phyloP scores from a whole-genome alignment of 2,888 invertebrate species.

The Cremastinae sp. region DNA sequence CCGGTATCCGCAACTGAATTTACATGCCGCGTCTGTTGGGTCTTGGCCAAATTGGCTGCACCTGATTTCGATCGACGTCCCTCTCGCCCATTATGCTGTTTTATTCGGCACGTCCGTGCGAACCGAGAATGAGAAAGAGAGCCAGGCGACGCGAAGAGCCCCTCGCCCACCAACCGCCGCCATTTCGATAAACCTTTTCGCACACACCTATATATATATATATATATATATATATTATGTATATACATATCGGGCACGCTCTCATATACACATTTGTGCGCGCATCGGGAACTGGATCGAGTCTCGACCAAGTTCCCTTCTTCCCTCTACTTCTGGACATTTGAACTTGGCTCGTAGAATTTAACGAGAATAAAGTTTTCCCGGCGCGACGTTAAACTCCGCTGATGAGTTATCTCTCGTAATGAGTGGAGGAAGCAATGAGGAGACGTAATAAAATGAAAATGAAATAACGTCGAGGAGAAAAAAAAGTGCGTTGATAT shows the following conservation, averaged over 20 bases:
- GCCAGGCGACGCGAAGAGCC: background rate
- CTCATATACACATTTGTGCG: constrained; percentile 3
- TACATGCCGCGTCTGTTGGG: constrained; percentile 74
- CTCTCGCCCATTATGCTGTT: constrained; percentile 68
- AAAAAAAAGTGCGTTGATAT: background rate
- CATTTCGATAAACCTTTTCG: constrained; percentile 37
- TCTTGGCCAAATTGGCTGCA: constrained; percentile 75
- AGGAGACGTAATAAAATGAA: background rate
- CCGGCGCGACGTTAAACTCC: constrained; percentile 44
- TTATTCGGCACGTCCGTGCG: constrained; percentile 67
- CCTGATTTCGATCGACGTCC: constrained; percentile 76
- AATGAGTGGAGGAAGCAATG: background rate
- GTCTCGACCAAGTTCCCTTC: constrained; percentile 18
- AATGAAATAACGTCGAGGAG: background rate
- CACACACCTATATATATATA: constrained; percentile 7
- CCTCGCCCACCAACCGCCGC: constrained; percentile 19
- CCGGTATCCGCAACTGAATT: constrained; percentile 52
- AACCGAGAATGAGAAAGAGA: background rate
- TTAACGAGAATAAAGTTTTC: constrained; percentile 73
- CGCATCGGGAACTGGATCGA: constrained; percentile 46
- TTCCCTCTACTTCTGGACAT: constrained; percentile 13
- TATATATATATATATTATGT: too few species aligned
- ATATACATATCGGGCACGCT: too few species aligned
- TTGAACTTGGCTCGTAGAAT: constrained; percentile 71
- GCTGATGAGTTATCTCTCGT: constrained; percentile 39